phyloP scores from a whole-genome alignment of 2,888 invertebrate genomes.

The Agriotes lineatus region DNA sequence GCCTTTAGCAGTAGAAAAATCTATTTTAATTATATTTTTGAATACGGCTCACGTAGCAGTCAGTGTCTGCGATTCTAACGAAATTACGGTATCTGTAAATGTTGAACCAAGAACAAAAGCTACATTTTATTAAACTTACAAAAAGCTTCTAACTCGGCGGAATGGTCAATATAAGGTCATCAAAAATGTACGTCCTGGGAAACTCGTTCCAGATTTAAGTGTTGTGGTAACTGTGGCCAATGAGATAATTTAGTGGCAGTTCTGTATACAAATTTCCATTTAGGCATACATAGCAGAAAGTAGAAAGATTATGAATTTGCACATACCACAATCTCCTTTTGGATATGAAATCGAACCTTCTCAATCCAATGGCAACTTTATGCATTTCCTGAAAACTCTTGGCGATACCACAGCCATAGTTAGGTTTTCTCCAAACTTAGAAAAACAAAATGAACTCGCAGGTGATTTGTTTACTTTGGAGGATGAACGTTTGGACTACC shows the following conservation, averaged over 20 bases:
- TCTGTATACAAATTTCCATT: not conserved
- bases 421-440: constrained; percentile 71
- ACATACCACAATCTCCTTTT: constrained; percentile 74
- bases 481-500: constrained; percentile 70
- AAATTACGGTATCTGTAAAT: constrained; percentile 77
- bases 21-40: too few relatives aligned
- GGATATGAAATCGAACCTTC: constrained; percentile 74
- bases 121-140: constrained; percentile 79
- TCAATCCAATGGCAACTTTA: constrained; percentile 64
- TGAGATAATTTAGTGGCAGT: too few relatives aligned
- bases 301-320: constrained; percentile 71
- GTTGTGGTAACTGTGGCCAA: constrained; percentile 64
- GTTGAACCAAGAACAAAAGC: constrained; percentile 74
- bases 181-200: constrained; percentile 77
- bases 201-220: constrained; percentile 74
- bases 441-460: constrained; percentile 71
- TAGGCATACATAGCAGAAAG: constrained; percentile 74
- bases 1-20: too few relatives aligned
- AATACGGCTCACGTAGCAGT: constrained; percentile 74
- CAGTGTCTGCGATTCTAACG: constrained; percentile 78
- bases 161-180: constrained; percentile 77
- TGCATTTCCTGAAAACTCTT: constrained; percentile 53
- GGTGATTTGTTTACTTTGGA: constrained; percentile 59
- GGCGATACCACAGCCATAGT: constrained; percentile 61
- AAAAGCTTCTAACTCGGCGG: constrained; percentile 75